Percentiles rank a stretch among this genome's conserved stretches.
Evolutionary conservation across 2,888 invertebrate genomes (phyloP).

Genomic region (Druceiella hillmani): DNA sequence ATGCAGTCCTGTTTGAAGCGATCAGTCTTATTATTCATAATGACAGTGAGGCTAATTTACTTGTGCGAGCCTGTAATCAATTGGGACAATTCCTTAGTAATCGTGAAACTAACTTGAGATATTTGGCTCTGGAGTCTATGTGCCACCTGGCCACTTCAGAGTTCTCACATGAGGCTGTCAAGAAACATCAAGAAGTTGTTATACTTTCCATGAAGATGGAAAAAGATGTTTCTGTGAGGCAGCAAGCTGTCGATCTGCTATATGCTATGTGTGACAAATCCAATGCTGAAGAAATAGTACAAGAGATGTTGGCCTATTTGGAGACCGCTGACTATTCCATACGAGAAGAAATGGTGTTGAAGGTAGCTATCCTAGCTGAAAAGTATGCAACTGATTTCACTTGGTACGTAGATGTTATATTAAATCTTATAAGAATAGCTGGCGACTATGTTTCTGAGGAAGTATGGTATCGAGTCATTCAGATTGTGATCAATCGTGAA

Average conservation of each 20-base stretch:
- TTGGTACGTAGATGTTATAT: slow-evolving; percentile 97
- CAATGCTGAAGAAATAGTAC: slow-evolving; percentile 98
- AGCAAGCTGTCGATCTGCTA: slow-evolving; percentile 94
- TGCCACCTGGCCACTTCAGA: slow-evolving; percentile 98
- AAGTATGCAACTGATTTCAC: slow-evolving; percentile 99
- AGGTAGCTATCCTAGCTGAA: slow-evolving; percentile 98
- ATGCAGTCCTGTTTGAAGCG: slow-evolving; percentile 98
- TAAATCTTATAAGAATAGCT: slow-evolving; percentile 98
- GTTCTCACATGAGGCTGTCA: slow-evolving; percentile 99
- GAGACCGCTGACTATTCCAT: slow-evolving; percentile 99
- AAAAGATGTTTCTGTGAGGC: slow-evolving; percentile 95
- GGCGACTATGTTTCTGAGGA: slow-evolving; percentile 99
- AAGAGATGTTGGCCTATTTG: slow-evolving; percentile 98
- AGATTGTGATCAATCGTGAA: slow-evolving; percentile 98
- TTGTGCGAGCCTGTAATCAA: slow-evolving; percentile 98
- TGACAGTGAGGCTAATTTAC: slow-evolving; percentile 93
- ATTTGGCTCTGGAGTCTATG: slow-evolving; percentile 98
- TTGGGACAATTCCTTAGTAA: slow-evolving; percentile 96
- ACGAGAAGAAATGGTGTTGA: slow-evolving; percentile 99
- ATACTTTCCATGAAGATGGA: slow-evolving; percentile 99
- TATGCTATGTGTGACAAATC: slow-evolving; percentile 99
- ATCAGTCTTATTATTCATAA: slow-evolving; percentile 99
- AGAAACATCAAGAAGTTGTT: slow-evolving; percentile 99
- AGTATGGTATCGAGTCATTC: slow-evolving; percentile 99
- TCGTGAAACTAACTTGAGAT: slow-evolving; percentile 96